Conservation (phyloP, 2,113 vertebrate species). For the Coreoperca whiteheadi region DNA sequence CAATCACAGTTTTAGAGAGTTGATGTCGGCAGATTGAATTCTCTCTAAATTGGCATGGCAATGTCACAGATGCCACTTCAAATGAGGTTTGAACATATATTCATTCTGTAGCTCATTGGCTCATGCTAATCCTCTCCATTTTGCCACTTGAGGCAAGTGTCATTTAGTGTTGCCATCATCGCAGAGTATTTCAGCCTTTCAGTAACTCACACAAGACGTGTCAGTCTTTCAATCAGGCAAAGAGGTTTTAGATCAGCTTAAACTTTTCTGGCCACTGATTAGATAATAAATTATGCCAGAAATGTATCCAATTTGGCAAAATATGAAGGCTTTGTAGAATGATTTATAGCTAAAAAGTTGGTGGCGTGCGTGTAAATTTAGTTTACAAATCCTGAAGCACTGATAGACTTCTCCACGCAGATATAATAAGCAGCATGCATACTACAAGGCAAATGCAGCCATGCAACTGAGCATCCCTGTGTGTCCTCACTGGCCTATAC, state of each 20-base stretch:
- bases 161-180: constrained; percentile 72
- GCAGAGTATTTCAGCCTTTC: constrained; percentile 57
- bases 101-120: constrained; percentile 81
- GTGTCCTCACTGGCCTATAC: background rate
- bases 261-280: constrained; percentile 73
- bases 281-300: constrained; percentile 79
- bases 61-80: constrained; percentile 82
- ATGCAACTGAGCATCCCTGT: background rate
- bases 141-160: constrained; percentile 74
- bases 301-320: constrained; percentile 75
- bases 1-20: constrained; percentile 72
- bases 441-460: background rate
- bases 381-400: constrained; percentile 30
- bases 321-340: constrained; percentile 55
- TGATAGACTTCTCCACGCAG: constrained; percentile 18
- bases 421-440: constrained; percentile 1
- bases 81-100: constrained; percentile 83
- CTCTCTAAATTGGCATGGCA: constrained; percentile 80
- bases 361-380: constrained; percentile 14
- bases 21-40: constrained; percentile 82
- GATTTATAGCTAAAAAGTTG: constrained; percentile 72
- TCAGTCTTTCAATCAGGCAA: constrained; percentile 79
- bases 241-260: constrained; percentile 73
- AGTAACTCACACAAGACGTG: constrained; percentile 68
- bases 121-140: constrained; percentile 83